These are phyloP conservation scores for Luperina nickerlii DNA, from an alignment of 2,888 invertebrate species.

Conservation along the genomic window DNA sequence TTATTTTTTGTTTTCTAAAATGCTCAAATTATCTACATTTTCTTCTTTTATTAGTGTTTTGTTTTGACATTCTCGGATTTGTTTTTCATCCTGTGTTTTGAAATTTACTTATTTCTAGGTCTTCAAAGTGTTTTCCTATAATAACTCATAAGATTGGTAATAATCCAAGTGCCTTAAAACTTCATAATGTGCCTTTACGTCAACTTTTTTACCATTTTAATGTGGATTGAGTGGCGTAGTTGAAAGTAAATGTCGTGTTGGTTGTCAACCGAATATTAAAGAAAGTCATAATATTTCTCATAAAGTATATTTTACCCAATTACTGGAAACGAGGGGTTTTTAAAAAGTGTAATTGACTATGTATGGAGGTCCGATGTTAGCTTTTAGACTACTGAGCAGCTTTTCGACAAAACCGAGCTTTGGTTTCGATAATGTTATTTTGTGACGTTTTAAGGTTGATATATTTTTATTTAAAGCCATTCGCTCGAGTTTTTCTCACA, in stretches of 20 bases:
- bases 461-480: neutral
- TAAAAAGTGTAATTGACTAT: neutral
- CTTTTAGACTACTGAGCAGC: neutral
- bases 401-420: neutral
- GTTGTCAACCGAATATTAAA: neutral
- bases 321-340: neutral
- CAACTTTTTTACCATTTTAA: neutral
- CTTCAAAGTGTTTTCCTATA: neutral
- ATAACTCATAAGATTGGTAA: neutral
- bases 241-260: neutral
- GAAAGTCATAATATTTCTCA: neutral
- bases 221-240: neutral
- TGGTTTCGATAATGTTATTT: neutral
- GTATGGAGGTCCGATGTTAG: neutral
- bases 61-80: neutral
- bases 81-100: neutral
- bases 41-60: neutral
- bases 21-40: neutral
- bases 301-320: neutral
- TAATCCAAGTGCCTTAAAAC: constrained; percentile 49
- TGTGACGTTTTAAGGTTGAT: neutral
- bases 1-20: neutral
- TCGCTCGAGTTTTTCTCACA: constrained; percentile 26
- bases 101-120: neutral
- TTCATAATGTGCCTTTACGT: constrained; percentile 44